These are phyloP conservation scores for Micropoecilia bifurca DNA, from an alignment of 2,797 vertebrate species.

Conservation along the genomic window DNA sequence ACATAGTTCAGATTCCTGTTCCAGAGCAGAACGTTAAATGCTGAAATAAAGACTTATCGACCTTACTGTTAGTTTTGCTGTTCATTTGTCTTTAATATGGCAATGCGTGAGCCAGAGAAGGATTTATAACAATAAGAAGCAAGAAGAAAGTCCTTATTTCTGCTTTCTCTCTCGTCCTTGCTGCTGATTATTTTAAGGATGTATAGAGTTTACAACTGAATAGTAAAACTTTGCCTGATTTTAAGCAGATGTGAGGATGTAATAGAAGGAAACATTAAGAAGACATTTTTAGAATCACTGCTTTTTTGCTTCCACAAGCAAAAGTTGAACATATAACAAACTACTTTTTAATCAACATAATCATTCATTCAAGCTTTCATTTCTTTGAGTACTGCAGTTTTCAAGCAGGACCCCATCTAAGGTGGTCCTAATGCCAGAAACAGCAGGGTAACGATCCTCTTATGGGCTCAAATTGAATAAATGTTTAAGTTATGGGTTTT, in stretches of 20 bases:
- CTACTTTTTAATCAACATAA: not conserved
- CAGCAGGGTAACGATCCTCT: not conserved
- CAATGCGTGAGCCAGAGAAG: not conserved
- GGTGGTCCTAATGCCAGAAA: not conserved
- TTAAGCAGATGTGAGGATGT: slow-evolving; percentile 1
- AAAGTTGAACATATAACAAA: not conserved
- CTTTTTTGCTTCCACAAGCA: not conserved
- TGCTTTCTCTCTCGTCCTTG: not conserved
- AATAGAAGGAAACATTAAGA: not conserved
- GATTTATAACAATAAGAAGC: not conserved
- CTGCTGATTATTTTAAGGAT: not conserved
- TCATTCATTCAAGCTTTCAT: not conserved
- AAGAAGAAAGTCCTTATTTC: not conserved
- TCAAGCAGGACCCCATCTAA: not conserved
- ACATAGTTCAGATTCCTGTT: slow-evolving; percentile 35
- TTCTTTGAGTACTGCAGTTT: not conserved
- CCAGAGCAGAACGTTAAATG: slow-evolving; percentile 22
- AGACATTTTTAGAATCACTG: not conserved
- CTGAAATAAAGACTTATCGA: not conserved
- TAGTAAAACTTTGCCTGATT: not conserved
- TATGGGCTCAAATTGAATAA: not conserved
- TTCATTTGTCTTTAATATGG: not conserved
- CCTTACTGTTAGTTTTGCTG: not conserved
- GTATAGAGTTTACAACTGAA: not conserved
- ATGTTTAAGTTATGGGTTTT: not conserved